These are phyloP conservation scores for Euwallacea similis DNA, from an alignment of 1,140 invertebrate genomes.

Conservation along the genomic window DNA sequence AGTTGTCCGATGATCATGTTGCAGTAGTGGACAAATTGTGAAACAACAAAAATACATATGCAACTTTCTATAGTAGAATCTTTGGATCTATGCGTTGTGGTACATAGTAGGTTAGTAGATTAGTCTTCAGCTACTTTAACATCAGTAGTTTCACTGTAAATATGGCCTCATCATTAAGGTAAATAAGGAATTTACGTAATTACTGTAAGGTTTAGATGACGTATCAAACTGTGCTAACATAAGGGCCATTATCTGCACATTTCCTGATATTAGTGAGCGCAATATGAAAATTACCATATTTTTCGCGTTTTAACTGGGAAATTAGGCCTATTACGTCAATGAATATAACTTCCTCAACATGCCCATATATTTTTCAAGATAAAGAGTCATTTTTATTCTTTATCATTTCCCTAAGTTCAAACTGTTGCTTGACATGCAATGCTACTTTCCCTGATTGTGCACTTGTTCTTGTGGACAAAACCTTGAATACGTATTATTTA, in stretches of 20 bases:
- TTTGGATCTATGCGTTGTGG: no score
- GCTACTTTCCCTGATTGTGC: slow-evolving; percentile 21
- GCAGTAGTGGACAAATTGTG: no score
- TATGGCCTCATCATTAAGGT: neutral
- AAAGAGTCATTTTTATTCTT: slow-evolving; percentile 10
- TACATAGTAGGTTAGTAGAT: neutral
- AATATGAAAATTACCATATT: slow-evolving; percentile 27
- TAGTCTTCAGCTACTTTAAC: neutral
- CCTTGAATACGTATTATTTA: no score
- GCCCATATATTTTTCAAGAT: slow-evolving; percentile 21
- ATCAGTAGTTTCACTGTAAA: neutral
- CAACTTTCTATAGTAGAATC: neutral
- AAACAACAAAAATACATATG: no score
- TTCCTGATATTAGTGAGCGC: slow-evolving; percentile 31
- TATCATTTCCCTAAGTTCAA: neutral
- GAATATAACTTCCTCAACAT: slow-evolving; percentile 28
- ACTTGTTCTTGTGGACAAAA: neutral
- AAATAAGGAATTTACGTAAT: neutral
- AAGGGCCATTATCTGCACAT: slow-evolving; percentile 33
- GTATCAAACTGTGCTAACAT: slow-evolving; percentile 24
- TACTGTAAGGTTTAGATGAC: neutral
- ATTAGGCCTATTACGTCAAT: slow-evolving; percentile 26
- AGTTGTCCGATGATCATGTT: no score
- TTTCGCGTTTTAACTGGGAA: slow-evolving; percentile 21
- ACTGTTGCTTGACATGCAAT: slow-evolving; percentile 28